Percentiles rank a stretch among this genome's conserved stretches.
Evolutionary conservation across 2,797 vertebrate species (phyloP).

Genomic region (Oreochromis mossambicus): DNA sequence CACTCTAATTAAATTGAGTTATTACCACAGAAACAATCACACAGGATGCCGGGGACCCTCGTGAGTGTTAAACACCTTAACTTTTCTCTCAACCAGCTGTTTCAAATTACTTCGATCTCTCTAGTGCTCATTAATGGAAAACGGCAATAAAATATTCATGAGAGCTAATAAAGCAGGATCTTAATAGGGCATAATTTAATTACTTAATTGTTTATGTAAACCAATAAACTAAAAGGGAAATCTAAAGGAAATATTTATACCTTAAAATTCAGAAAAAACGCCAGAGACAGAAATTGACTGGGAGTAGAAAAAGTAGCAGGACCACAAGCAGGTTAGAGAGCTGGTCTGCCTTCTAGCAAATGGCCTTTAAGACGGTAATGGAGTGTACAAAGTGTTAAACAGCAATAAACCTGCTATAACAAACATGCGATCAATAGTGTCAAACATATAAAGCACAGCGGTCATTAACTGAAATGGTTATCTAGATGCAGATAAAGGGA

Average conservation of each 20-base stretch:
- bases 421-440: not conserved
- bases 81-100: constrained; percentile 34
- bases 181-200: constrained; percentile 38
- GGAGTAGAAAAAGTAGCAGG: not conserved
- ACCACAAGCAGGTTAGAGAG: not conserved
- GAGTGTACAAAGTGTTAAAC: not conserved
- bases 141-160: constrained; percentile 48
- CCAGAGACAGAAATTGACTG: not conserved
- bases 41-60: constrained; percentile 11
- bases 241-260: not conserved
- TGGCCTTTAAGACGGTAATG: not conserved
- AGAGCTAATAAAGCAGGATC: constrained; percentile 29
- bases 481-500: not conserved
- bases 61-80: constrained; percentile 9
- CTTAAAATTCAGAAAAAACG: not conserved
- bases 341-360: not conserved
- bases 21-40: constrained; percentile 14
- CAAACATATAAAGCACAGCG: not conserved
- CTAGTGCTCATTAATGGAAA: constrained; percentile 33
- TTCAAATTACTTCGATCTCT: constrained; percentile 37
- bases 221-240: not conserved
- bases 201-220: constrained; percentile 25
- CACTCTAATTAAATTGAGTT: constrained; percentile 31
- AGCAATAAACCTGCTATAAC: not conserved
- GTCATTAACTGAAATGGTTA: not conserved